Evolutionary conservation across 2,113 vertebrate species (phyloP), one percentile per base, ranked within the genome.

Genomic region (Etia nguti): DNA sequence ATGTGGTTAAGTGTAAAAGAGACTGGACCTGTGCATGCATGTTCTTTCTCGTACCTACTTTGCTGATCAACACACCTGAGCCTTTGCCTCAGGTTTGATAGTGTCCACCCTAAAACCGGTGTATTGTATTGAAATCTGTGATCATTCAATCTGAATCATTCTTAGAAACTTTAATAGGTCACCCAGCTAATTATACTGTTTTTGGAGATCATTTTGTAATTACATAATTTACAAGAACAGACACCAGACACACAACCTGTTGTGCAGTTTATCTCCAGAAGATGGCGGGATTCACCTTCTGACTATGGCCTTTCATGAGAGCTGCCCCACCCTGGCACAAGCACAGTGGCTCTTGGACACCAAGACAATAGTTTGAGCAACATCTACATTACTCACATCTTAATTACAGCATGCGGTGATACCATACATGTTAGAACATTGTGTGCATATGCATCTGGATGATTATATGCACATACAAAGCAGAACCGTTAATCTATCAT

Each of bases 221-320:
- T 65, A 38, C 10, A 65, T 13, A 22, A 65, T 65, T 65, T 16
- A 55, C 36, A 56, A 46, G 8, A 11, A 62, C 13, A 41, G 24
- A 10, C 10, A 3, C 6, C 11, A 9, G 4, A 36, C 2, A n/a
- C 57, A 31, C 22, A 68, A 31, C 18, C 10, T 36, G 54, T 73
- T 15, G 3, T 84, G 11, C 12, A 46, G 24, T 13, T 81, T 50
- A 31, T 41, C 2, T 81, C 93, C 95, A 94, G 55, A 48, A 90
- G 93, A 82, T 94, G 94, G 94, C 73, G 12, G 77, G 79, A 55
- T 89, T 73, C 16, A 79, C 31, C 60, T 41, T 10, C 16, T 65
- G 15, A 80, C 81, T 5, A 16, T 31, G 4, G 18, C 2, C 6
- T 62, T 41, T 36, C 22, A 3, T n/a, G 6, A 4, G 8, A 2